Evolutionary conservation across 2,888 invertebrate genomes (phyloP), one percentile per base, ranked within the genome.

Genomic region (Temnothorax unifasciatus): DNA sequence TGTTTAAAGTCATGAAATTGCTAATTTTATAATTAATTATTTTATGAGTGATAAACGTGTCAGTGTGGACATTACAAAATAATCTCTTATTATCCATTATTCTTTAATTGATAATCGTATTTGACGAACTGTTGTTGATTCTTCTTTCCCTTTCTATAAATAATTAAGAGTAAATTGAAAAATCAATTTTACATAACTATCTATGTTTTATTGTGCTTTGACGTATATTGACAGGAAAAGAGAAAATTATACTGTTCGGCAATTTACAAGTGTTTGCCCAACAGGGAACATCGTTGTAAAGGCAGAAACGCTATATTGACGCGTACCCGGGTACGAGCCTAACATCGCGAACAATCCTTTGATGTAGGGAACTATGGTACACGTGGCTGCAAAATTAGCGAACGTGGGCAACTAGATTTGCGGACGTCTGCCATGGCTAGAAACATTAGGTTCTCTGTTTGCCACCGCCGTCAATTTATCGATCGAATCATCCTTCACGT

Each of bases 321-420:
- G 86, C 86, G 86, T 89, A 71, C 91, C 90, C 82, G 90, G 91
- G 83, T 92, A 88, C 92, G 63, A 81, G 71, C 47, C 66, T 87
- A 83, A 90, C 87, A 91, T 91, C 88, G 86, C 89, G 85, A 92
- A 92, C 90, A 88, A 90, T 89, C 90, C 91, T 92, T 91, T 90
- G 90, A 91, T 88, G 86, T 85, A 61, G 73, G 83, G 52, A 84
- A 85, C 84, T 86, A 75, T 73, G 82, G 9, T 41, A 52, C 21
- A 41, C 61, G 83, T 66, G 71, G 54, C 18, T 41, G 25, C 29
- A 29, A 75, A 82, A 82, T 75, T 77, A 69, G 61, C 57, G 21
- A 74, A 59, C 15, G 68, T 44, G 38, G 68, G 52, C 44, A 82
- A 83, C 50, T 69, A 41, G n/a, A 79, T 69, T 47, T 69, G 47